Evolutionary conservation across 2,888 invertebrate species (phyloP), one percentile per base, ranked within the genome.

Genomic region (Apomyelois bistriatella): DNA sequence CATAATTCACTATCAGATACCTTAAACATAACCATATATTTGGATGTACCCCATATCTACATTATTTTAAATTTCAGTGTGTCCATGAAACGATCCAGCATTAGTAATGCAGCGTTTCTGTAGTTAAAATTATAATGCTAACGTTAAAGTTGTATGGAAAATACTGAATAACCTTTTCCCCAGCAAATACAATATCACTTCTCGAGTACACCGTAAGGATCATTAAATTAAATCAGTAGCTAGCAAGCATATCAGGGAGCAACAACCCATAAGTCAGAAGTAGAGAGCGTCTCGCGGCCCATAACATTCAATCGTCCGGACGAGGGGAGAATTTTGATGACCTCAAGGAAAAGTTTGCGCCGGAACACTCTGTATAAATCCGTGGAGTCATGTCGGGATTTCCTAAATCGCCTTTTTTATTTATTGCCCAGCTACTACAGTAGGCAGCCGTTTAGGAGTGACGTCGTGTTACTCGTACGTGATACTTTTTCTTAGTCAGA

Each of bases 271-370:
- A 87, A 85, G 76, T 86, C 77, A 80, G 74, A 77, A 79, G 79
- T 77, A 74, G 79, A 82, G 83, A 80, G 79, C 80, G 79, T 79
- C 85, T 82, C 81, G 78, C 79, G 82, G 84, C 79, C 81, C 83
- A 85, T 86, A 87, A 86, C 87, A 87, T 88, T 88, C 87, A 87
- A 87, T 88, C 87, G 88, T 81, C 78, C 76, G 82, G 65, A 77
- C 87, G 85, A 79, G 78, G 84, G 81, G 75, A 78, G 87, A 86
- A 87, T 88, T 85, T 80, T 85, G 85, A 88, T 87, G 85, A 86
- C 83, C 82, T 79, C 76, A 78, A 85, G 79, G 83, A 86, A 85
- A 85, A 85, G 72, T 85, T 86, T 82, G 74, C 81, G 75, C 75
- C 78, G 70, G 77, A 80, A 84, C 80, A 85, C 82, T 83, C 80